These are phyloP conservation scores for Stramonita haemastoma DNA, from an alignment of 2,888 invertebrate genomes.

Conservation along the genomic window DNA sequence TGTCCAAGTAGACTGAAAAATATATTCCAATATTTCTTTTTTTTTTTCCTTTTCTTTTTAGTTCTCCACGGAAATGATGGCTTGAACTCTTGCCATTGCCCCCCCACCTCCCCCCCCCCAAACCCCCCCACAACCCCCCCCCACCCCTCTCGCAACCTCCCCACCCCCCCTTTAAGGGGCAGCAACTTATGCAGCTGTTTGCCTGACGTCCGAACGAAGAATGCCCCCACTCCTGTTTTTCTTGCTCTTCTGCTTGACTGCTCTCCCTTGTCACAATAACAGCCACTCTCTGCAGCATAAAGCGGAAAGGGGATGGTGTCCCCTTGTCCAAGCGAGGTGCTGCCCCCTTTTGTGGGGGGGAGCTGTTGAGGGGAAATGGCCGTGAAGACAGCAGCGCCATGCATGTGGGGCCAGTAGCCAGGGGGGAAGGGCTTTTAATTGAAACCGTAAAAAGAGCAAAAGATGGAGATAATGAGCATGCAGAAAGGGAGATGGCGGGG, in stretches of 20 bases:
- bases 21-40: no score
- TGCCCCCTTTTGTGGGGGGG: background rate
- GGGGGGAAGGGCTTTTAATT: background rate
- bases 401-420: no score
- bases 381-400: slow-evolving; percentile 6
- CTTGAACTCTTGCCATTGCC: background rate
- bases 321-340: slow-evolving; percentile 25
- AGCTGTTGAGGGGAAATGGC: slow-evolving; percentile 29
- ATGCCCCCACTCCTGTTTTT: slow-evolving; percentile 22
- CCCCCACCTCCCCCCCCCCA: background rate
- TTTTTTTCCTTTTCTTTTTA: background rate
- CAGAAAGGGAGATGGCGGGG: background rate
- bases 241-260: slow-evolving; percentile 39
- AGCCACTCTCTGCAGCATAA: background rate
- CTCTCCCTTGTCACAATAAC: slow-evolving; percentile 34
- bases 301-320: background rate
- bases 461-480: slow-evolving; percentile 30
- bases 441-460: slow-evolving; percentile 34
- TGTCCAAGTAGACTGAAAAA: no score
- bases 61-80: background rate
- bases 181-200: slow-evolving; percentile 35
- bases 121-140: background rate
- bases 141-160: background rate
- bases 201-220: background rate
- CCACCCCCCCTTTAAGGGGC: background rate